These are phyloP conservation scores for Chauna torquata DNA, from an alignment of 2,113 vertebrate genomes.

Conservation along the genomic window DNA sequence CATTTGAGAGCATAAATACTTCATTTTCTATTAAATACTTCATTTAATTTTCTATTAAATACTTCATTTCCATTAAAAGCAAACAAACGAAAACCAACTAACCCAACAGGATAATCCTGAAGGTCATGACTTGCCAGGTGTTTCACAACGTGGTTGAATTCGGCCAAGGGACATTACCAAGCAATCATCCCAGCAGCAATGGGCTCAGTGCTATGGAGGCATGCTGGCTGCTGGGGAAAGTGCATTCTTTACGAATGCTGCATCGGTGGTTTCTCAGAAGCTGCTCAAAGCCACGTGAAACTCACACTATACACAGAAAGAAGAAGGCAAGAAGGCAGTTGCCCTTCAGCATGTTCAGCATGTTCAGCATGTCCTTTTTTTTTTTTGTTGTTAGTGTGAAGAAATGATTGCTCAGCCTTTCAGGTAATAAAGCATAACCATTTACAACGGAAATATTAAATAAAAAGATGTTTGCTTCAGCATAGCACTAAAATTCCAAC, in stretches of 20 bases:
- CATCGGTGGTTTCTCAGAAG: background rate
- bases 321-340: background rate
- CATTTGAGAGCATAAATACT: too few species aligned
- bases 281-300: background rate
- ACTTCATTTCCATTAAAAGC: background rate
- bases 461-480: background rate
- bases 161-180: background rate
- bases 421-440: background rate
- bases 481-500: background rate
- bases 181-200: background rate
- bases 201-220: background rate
- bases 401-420: background rate
- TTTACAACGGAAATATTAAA: background rate
- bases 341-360: background rate
- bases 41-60: too few species aligned
- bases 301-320: background rate
- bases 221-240: background rate
- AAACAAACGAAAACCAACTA: too few species aligned
- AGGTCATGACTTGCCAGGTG: background rate
- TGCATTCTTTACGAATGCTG: accelerated
- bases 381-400: background rate
- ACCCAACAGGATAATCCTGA: background rate
- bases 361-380: too few species aligned
- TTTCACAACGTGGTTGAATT: background rate
- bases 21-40: background rate